Evolutionary conservation across 2,888 invertebrate genomes (phyloP).

Genomic region (Brachypalpus laphriformis): DNA sequence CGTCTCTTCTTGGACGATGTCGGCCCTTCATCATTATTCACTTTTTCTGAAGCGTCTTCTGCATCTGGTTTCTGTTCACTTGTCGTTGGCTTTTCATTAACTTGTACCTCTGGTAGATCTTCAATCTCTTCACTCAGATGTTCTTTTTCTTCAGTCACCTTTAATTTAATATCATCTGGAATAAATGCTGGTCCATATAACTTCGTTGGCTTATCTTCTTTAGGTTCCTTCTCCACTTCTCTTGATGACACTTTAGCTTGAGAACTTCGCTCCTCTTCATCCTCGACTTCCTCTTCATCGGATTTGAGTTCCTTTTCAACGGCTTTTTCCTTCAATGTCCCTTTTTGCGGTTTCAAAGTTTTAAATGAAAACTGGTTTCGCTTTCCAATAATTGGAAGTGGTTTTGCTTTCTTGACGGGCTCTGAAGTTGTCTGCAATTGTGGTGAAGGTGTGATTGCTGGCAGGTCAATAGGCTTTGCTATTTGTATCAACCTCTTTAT

Average conservation of each 20-base stretch:
- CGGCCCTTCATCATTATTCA: slow-evolving; percentile 10
- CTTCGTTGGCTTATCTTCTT: slow-evolving; percentile 67
- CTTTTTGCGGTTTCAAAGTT: slow-evolving; percentile 76
- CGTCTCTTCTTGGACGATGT: slow-evolving; percentile 76
- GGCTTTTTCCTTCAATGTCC: slow-evolving; percentile 77
- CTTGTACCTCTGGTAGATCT: not conserved
- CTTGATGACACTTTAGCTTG: not conserved
- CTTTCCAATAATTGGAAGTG: slow-evolving; percentile 83
- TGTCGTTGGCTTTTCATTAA: not conserved
- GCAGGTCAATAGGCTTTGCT: slow-evolving; percentile 86
- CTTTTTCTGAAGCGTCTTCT: not conserved
- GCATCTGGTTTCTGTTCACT: not conserved
- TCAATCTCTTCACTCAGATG: slow-evolving; percentile 51
- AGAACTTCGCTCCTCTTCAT: slow-evolving; percentile 38
- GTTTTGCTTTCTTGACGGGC: slow-evolving; percentile 75
- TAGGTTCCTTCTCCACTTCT: slow-evolving; percentile 18
- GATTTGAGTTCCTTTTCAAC: slow-evolving; percentile 58
- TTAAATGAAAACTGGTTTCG: slow-evolving; percentile 81
- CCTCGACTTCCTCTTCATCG: slow-evolving; percentile 83
- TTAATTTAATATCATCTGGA: slow-evolving; percentile 76
- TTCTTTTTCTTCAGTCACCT: slow-evolving; percentile 76
- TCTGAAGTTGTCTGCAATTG: slow-evolving; percentile 72
- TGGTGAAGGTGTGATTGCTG: slow-evolving; percentile 82
- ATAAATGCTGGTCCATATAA: slow-evolving; percentile 75
- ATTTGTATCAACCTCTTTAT: slow-evolving; percentile 89